Conservation (phyloP, 2,113 vertebrate species). For the Vidua chalybeata region DNA sequence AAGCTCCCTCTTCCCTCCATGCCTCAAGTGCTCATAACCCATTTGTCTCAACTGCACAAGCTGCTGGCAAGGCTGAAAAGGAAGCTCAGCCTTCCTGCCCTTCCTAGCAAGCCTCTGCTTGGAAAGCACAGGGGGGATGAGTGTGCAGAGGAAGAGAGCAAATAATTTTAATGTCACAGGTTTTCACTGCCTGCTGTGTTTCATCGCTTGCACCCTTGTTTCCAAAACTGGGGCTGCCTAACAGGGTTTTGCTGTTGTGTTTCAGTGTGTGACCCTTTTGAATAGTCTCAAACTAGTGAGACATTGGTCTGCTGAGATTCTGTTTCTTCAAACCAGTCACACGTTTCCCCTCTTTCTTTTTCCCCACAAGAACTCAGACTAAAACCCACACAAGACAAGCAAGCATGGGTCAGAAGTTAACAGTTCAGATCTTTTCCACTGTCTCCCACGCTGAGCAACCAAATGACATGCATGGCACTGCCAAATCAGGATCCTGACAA, state of each 20-base stretch:
- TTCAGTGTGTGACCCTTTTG: neutral
- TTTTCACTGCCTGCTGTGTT: neutral
- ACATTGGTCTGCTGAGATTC: neutral
- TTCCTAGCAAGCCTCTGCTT: neutral
- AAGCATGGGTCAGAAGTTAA: neutral
- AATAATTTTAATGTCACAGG: neutral
- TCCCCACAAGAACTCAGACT: neutral
- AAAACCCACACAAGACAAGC: neutral
- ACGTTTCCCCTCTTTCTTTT: neutral
- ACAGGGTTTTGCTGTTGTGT: neutral
- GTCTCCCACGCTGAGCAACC: neutral
- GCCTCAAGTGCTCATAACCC: accelerated
- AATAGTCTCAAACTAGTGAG: neutral
- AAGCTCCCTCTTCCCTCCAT: neutral
- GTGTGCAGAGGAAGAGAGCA: neutral
- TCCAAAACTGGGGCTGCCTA: neutral
- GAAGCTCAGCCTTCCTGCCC: neutral
- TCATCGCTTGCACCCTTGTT: neutral
- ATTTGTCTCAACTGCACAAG: neutral
- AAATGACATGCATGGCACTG: neutral
- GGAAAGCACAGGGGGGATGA: neutral
- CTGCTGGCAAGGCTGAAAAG: neutral
- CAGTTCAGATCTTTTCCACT: neutral
- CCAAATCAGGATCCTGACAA: neutral
- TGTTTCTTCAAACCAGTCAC: neutral